Evolutionary conservation across 2,888 invertebrate genomes (phyloP), one percentile per base, ranked within the genome.

Genomic region (Hanleya hanleyi): DNA sequence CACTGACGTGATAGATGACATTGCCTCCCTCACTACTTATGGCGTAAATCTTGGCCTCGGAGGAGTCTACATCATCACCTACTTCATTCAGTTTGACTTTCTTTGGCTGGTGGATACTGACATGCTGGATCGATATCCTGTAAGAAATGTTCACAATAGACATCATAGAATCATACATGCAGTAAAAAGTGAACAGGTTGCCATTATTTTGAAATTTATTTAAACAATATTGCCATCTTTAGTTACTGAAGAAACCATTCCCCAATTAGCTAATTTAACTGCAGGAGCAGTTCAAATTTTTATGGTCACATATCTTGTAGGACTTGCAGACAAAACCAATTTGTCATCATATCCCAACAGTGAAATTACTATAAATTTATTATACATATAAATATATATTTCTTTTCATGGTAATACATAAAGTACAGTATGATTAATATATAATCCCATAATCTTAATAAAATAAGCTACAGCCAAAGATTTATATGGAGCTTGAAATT

Each of bases 1-100:
- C 82, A 83, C 91, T 91, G 77, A 92, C 89, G 78, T 92, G 92
- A 81, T 91, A 91, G 70, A 91, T 90, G 4, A 96, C 94, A 81
- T 95, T 95, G 1, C 96, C 96, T 81, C 95, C 95, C 36, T 95
- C 94, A 61, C 94, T 95, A 84, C 95, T 95, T 57, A 96, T 95
- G 0, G 96, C 96, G 85, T 94, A 95, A 18, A 96, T 94, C 85
- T 94, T 95, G 9, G 91, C 86, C 81, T 92, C 91, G 6, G 82
- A 50, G 41, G 78, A 77, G n/a, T 86, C 83, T 15, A 83, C 84
- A 4, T 83, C 83, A 18, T 80, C 81, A 41, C 77, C 78, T 7
- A 79, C 80, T 26, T 87, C 86, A 12, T 78, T 72, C 38, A 88
- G 67, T n/a, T 81, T 73, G n/a, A 87, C 85, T 64, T 83, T 85